Conservation (phyloP, 1,140 invertebrate species). For the Rhyzopertha dominica region DNA sequence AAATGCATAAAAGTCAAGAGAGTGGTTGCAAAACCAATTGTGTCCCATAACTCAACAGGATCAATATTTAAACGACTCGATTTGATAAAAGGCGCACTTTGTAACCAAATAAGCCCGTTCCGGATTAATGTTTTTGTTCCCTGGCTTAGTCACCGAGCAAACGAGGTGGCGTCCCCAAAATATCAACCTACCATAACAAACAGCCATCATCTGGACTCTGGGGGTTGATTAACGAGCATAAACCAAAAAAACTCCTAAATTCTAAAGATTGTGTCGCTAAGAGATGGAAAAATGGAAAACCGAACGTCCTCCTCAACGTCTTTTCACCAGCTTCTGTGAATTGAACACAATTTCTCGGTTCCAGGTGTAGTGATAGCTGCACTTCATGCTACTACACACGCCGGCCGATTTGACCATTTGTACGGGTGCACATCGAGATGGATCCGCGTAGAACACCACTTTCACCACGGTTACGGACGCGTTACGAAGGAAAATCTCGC, state of each 20-base stretch:
- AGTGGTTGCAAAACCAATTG: no score
- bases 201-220: slow-evolving; percentile 33
- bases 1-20: no score
- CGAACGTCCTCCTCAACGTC: slow-evolving; percentile 52
- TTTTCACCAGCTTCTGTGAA: slow-evolving; percentile 83
- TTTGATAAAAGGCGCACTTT: no score
- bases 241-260: background rate
- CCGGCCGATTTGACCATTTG: slow-evolving; percentile 20
- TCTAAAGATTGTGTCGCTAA: background rate
- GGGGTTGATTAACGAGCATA: background rate
- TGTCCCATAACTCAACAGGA: no score
- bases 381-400: slow-evolving; percentile 49
- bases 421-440: slow-evolving; percentile 32
- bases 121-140: no score
- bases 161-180: background rate
- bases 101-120: no score
- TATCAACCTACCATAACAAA: slow-evolving; percentile 42
- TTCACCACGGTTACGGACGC: no score
- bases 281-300: background rate
- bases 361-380: slow-evolving; percentile 81
- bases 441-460: no score
- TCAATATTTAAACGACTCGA: no score
- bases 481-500: no score
- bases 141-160: no score
- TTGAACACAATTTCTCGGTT: slow-evolving; percentile 85